Base-by-base conservation (phyloP, 2,888 invertebrate genomes). In the Eueremaeus valkanovi region DNA sequence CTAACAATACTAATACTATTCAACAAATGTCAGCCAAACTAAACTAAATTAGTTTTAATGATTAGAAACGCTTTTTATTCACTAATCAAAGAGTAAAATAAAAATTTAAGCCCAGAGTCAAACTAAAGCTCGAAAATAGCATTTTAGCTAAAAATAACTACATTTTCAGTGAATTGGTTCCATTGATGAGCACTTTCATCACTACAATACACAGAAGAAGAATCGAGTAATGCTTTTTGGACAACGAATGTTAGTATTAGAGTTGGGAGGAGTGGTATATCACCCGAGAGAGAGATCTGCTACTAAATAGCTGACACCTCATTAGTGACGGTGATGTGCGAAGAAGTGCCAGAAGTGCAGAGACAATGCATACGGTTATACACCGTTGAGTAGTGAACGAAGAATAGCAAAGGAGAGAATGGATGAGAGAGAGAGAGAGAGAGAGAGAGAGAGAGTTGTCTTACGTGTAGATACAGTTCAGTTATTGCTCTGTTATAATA, bases 261-360 rank as follows among this genome's bases (percentile, higher is more conserved):
- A n/a, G n/a, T n/a, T n/a, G n/a, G n/a, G n/a, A 24, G 58, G 58
- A 58, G 58, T 58, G 58, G 58, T 58, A 58, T 58, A 58, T 58
- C 6, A 58, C 58, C 27, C 58, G 29, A 58, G 9, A 27, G 24
- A 58, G 58, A 45, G 45, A 45, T 8, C 36, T 45, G 16, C 27
- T 58, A 58, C 58, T 58, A 58, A 58, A 58, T 18, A 58, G 58
- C 58, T 58, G 58, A 58, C 58, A 58, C 58, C 58, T 58, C 58
- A 58, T 58, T 58, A 58, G 58, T 29, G 58, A 3, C 58, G 58
- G 58, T 58, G 58, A 58, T 58, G 58, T 58, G 58, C 29, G 24
- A 24, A 45, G 9, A 51, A 51, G 18, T n/a, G 16, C 21, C n/a
- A n/a, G n/a, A n/a, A n/a, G n/a, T n/a, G 18, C 51, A n/a, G 51